Percentiles rank a stretch among this genome's conserved stretches.
These are phyloP conservation scores for Labeo rohita DNA, from an alignment of 2,113 vertebrate species.

Conservation along the genomic window DNA sequence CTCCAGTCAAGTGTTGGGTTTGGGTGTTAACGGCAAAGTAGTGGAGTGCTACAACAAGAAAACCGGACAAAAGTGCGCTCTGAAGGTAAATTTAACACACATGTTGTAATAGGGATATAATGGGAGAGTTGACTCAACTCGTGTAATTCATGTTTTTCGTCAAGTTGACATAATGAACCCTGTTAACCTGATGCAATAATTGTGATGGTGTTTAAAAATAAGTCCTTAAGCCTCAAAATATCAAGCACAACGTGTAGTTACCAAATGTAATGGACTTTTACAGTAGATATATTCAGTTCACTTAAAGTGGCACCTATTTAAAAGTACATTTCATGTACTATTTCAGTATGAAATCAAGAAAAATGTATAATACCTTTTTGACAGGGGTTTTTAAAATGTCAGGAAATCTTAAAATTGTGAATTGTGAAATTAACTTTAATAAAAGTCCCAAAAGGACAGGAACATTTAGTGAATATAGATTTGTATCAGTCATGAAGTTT, in stretches of 20 bases:
- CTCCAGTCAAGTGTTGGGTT: slow-evolving; percentile 91
- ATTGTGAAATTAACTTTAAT: too few relatives aligned
- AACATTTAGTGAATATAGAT: too few relatives aligned
- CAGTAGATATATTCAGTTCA: too few relatives aligned
- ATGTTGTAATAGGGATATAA: neutral
- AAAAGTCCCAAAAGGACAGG: too few relatives aligned
- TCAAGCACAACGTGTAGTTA: neutral
- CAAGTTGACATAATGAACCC: neutral
- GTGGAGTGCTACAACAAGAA: slow-evolving; percentile 89
- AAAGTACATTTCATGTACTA: too few relatives aligned
- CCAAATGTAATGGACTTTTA: neutral
- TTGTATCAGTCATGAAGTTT: too few relatives aligned
- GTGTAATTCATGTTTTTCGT: neutral
- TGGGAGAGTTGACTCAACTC: neutral
- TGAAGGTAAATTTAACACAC: slow-evolving; percentile 81
- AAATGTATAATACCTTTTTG: too few relatives aligned
- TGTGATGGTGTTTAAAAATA: neutral
- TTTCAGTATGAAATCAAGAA: too few relatives aligned
- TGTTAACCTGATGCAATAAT: neutral
- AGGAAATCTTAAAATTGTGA: too few relatives aligned
- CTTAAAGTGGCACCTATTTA: too few relatives aligned
- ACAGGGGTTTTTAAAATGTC: too few relatives aligned
- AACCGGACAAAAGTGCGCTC: slow-evolving; percentile 91
- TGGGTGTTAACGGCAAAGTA: slow-evolving; percentile 98
- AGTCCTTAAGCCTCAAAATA: neutral